Evolutionary conservation across 2,797 vertebrate species (phyloP), one percentile per base, ranked within the genome.

Genomic region (Micromesistius poutassou): DNA sequence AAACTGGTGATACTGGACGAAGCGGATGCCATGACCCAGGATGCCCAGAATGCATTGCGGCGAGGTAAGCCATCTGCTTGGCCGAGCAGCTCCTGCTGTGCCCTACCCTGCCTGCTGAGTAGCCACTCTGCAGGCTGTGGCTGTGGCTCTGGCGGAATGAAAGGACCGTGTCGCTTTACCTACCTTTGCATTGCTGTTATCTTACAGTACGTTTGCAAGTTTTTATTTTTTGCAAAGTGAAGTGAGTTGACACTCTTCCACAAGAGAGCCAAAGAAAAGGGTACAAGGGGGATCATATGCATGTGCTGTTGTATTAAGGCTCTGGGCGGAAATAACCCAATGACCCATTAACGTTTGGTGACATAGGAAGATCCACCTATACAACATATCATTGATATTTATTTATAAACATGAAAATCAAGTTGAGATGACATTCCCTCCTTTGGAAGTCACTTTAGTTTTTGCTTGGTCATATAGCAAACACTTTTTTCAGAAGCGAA

Each of bases 21-120:
- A 91, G 98, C 97, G 0, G 98, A 99, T n/a, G 97, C 98, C 87
- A 99, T 99, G 98, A 99, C 98, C 79, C 96, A 98, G 80, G 98
- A 99, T 1, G 98, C 98, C 88, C 98, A 99, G 94, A 99, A 99
- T 14, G 98, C 98, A 88, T 88, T 99, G 92, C 93, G 98, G 83
- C 93, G 98, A 95, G 98, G 97, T 99, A 89, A 95, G 89, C 95
- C 93, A 93, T 94, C 94, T 94, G 93, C 91, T 92, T 76, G 71
- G 76, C 81, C 78, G 78, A 87, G 87, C 84, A 35, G 87, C 55
- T 76, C 92, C 89, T 79, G 87, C 92, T 93, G 93, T 86, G 92
- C 88, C 80, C 7, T 2, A n/a, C 83, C 83, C 76, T 86, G 83
- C 86, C 82, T 78, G 35, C 80, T 88, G 85, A 86, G 73, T 88